Base-by-base conservation (phyloP, 2,113 vertebrate species). In the Psammodynastes pulverulentus region DNA sequence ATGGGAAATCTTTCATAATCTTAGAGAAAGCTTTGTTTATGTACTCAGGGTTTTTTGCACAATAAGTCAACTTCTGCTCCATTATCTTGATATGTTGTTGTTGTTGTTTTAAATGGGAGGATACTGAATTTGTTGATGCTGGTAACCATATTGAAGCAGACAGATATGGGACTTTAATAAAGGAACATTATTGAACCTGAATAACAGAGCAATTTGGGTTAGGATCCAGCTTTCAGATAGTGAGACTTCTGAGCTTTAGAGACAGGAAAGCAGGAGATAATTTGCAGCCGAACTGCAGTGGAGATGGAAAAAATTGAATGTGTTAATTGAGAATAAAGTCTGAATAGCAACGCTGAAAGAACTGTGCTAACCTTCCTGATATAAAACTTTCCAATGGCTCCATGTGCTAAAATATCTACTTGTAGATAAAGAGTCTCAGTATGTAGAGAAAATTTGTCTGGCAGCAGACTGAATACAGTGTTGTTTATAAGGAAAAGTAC, bases 1-100 rank as follows among this genome's bases (percentile, higher is more conserved):
- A 62, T 51, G 52, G 46, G 7, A 29, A 94, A 53, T 58, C 52
- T 58, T 86, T 92, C 88, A 85, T 84, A 89, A 92, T 58, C 45
- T 58, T 39, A 85, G 58, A 92, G 51, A 48, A 54, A 48, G 34
- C 52, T 85, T 85, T 89, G 54, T 45, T 39, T 62, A 49, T 92
- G 91, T 39, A 39, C 21, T 92, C 72, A 89, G 72, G 72, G 17
- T 58, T n/a, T 89, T 90, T 92, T 49, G 21, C 52, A 58, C 53
- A 89, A 86, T 49, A n/a, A 49, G 12, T 34, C 52, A 89, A 48
- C 56, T 52, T 39, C 43, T 39, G 45, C 43, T 89, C 45, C 51
- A 49, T n/a, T 89, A 19, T 43, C 21, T 87, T 67, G 62, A 67
- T 67, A 19, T 52, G 51, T 51, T 51, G 51, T 15, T 51, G 12